A percentile compares a stretch with the other conserved stretches of the same genome.
Conservation (phyloP, 2,888 invertebrate genomes). For the Lordiphosa fenestrarum region DNA sequence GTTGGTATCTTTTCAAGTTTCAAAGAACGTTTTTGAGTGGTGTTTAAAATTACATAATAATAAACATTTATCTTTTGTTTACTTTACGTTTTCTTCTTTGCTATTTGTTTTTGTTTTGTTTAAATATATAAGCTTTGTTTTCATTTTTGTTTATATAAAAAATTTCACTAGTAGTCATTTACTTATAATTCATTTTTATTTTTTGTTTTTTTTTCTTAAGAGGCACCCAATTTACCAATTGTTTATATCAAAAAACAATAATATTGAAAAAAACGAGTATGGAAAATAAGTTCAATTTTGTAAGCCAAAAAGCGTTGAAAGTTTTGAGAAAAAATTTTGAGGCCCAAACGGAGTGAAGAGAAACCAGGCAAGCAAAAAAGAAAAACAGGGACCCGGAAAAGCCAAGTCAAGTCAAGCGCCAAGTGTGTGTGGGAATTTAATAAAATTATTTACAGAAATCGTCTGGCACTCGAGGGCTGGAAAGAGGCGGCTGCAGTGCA, state of each 20-base stretch:
- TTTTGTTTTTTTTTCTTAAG: constrained; percentile 67
- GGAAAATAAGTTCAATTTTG: constrained; percentile 8
- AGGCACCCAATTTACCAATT: constrained; percentile 80
- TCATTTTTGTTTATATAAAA: constrained; percentile 65
- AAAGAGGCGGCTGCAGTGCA: too few species aligned
- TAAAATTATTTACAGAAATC: constrained; percentile 72
- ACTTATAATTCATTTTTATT: constrained; percentile 12
- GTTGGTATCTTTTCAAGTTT: constrained; percentile 30
- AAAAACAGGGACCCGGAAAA: too few species aligned
- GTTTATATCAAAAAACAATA: constrained; percentile 38
- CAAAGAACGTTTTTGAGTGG: constrained; percentile 80
- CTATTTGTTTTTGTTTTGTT: constrained; percentile 53
- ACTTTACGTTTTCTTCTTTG: constrained; percentile 38
- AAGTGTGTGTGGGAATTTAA: constrained; percentile 51
- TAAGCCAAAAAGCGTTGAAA: constrained; percentile 39
- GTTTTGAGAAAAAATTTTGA: constrained; percentile 39
- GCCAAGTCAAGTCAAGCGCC: too few species aligned
- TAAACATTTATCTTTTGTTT: constrained; percentile 24
- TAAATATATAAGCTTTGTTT: constrained; percentile 59
- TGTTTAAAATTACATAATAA: constrained; percentile 50
- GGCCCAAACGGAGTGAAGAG: constrained; percentile 27
- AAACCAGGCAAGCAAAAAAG: too few species aligned
- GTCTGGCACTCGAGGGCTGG: constrained; percentile 26
- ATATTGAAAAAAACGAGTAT: constrained; percentile 31
- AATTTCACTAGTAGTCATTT: constrained; percentile 77